phyloP scores from a whole-genome alignment of 2,888 invertebrate genomes.

The Macrosiphum euphorbiae region DNA sequence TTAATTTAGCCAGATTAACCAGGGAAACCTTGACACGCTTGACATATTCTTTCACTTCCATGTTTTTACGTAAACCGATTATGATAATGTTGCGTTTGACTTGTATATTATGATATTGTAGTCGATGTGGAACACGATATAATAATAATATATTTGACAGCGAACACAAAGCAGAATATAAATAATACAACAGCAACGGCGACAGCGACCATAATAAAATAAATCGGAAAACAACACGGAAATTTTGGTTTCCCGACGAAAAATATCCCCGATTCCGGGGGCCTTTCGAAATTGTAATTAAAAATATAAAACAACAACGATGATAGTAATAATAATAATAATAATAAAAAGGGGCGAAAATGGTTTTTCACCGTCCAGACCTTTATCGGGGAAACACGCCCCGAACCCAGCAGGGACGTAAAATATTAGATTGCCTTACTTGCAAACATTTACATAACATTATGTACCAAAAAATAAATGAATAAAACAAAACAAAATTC shows the following conservation, averaged over 20 bases:
- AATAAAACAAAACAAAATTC: conserved; percentile 29
- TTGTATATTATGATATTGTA: not conserved
- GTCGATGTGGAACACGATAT: not conserved
- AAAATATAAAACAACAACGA: not conserved
- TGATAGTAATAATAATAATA: not conserved
- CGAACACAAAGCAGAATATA: not conserved
- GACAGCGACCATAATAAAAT: not conserved
- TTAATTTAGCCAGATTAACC: conserved; percentile 8
- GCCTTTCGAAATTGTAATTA: conserved; percentile 38
- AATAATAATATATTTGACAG: not conserved
- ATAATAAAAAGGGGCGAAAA: not conserved
- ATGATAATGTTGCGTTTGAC: conserved; percentile 6
- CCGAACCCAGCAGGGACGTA: conserved; percentile 13
- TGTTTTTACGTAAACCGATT: conserved; percentile 37
- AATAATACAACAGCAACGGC: not conserved
- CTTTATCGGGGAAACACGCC: conserved; percentile 55
- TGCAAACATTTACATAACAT: conserved; percentile 60
- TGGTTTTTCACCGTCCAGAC: conserved; percentile 24
- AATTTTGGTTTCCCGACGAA: not conserved
- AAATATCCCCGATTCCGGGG: not conserved
- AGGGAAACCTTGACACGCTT: conserved; percentile 32
- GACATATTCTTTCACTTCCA: conserved; percentile 43
- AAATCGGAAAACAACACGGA: conserved; percentile 26
- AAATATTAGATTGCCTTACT: conserved; percentile 56
- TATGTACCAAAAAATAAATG: conserved; percentile 41